These are phyloP conservation scores for Diabrotica undecimpunctata DNA, from an alignment of 1,140 invertebrate genomes.

Conservation along the genomic window DNA sequence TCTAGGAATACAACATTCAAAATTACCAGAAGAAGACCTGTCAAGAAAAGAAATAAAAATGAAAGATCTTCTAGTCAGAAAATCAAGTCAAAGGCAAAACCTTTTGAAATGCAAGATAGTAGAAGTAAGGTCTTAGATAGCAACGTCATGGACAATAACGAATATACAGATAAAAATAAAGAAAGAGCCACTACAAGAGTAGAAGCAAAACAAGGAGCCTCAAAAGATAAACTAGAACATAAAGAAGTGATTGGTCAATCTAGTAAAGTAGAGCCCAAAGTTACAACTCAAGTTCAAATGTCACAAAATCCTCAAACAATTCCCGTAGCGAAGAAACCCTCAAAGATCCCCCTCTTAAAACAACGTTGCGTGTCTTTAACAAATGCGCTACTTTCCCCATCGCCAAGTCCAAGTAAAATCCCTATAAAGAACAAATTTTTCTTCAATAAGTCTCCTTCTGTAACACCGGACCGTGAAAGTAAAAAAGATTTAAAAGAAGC, in stretches of 20 bases:
- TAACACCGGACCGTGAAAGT: neutral
- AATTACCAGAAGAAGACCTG: constrained; percentile 23
- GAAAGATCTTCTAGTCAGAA: neutral
- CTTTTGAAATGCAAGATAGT: too few relatives aligned
- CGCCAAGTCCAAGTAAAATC: constrained; percentile 36
- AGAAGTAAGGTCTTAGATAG: too few relatives aligned
- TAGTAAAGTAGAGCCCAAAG: constrained; percentile 21
- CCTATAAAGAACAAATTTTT: constrained; percentile 31
- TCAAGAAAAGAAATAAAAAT: constrained; percentile 25
- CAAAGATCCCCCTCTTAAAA: constrained; percentile 42
- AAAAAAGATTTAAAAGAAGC: neutral
- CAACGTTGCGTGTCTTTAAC: constrained; percentile 33
- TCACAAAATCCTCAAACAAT: constrained; percentile 39
- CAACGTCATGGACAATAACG: constrained; percentile 16
- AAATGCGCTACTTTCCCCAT: constrained; percentile 31
- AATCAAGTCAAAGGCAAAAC: too few relatives aligned
- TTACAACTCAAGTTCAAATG: constrained; percentile 39
- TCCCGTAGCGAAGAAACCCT: constrained; percentile 30
- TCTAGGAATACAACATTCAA: constrained; percentile 6
- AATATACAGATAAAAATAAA: constrained; percentile 25
- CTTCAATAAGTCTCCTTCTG: neutral
- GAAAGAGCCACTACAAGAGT: constrained; percentile 8
- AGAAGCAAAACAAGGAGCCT: neutral
- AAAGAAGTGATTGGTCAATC: too few relatives aligned
- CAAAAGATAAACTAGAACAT: neutral